Conservation (phyloP, 1,140 invertebrate genomes). For the Lordiphosa collinella region DNA sequence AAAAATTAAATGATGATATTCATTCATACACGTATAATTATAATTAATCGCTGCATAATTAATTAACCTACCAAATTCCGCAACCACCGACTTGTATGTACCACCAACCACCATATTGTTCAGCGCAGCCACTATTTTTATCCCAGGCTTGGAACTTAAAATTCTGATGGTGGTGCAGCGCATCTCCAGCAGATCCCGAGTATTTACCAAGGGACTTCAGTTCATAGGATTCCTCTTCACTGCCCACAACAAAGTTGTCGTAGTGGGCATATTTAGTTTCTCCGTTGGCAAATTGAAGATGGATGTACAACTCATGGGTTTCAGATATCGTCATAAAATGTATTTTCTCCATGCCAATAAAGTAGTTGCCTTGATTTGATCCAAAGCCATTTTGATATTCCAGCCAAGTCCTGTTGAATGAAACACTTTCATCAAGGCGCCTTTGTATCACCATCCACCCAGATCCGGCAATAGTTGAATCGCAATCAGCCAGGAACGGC, state of each 20-base stretch:
- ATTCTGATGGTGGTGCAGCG: not conserved
- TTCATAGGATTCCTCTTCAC: constrained; percentile 83
- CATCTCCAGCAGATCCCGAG: constrained; percentile 65
- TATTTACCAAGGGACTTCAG: constrained; percentile 85
- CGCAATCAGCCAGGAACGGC: too few species aligned
- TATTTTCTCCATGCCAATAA: constrained; percentile 82
- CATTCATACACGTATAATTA: too few species aligned
- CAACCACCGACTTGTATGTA: too few species aligned
- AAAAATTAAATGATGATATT: too few species aligned
- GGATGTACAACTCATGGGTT: constrained; percentile 83
- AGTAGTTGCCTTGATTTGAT: constrained; percentile 82
- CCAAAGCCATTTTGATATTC: constrained; percentile 84
- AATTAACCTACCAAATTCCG: too few species aligned
- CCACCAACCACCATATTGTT: too few species aligned
- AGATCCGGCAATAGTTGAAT: not conserved
- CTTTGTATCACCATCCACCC: constrained; percentile 84
- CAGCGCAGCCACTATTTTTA: too few species aligned
- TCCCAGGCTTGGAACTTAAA: too few species aligned
- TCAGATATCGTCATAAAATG: constrained; percentile 81
- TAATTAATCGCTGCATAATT: too few species aligned
- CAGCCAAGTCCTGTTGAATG: constrained; percentile 83
- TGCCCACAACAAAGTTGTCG: constrained; percentile 83
- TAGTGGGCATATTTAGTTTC: constrained; percentile 82
- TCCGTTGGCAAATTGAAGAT: constrained; percentile 82
- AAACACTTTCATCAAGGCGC: constrained; percentile 82